Conservation (phyloP, 2,888 invertebrate species). For the Standfussiana lucernea region DNA sequence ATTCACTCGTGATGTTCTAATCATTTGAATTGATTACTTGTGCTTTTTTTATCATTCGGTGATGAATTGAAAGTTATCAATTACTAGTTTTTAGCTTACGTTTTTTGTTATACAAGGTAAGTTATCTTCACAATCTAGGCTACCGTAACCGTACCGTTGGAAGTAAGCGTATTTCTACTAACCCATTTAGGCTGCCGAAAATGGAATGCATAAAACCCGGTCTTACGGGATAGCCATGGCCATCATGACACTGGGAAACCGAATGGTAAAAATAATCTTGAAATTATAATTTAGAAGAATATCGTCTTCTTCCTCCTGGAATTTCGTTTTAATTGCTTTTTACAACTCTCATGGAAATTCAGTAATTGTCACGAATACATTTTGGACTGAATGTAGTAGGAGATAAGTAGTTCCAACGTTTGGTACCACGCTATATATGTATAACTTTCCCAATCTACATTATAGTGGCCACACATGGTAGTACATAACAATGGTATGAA, state of each 20-base stretch:
- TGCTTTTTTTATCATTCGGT: slow-evolving; percentile 38
- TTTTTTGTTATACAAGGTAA: not conserved
- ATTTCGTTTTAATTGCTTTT: too few species aligned
- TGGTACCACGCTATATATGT: not conserved
- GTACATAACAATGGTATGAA: slow-evolving; percentile 2
- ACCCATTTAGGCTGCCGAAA: not conserved
- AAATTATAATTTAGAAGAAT: not conserved
- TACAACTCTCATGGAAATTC: not conserved
- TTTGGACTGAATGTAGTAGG: not conserved
- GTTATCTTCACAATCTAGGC: not conserved
- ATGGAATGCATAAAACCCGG: not conserved
- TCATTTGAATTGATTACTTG: slow-evolving; percentile 61
- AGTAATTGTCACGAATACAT: not conserved
- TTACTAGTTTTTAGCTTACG: not conserved
- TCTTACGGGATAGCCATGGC: not conserved
- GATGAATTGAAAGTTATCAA: slow-evolving; percentile 41
- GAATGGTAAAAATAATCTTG: not conserved
- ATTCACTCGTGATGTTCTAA: slow-evolving; percentile 57
- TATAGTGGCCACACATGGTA: not conserved
- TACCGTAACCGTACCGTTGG: too few species aligned
- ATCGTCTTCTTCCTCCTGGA: too few species aligned
- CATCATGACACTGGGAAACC: not conserved
- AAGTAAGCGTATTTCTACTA: not conserved
- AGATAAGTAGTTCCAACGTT: not conserved
- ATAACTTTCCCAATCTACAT: not conserved